Evolutionary conservation across 2,797 vertebrate species (phyloP).

Genomic region (Scleropages formosus): DNA sequence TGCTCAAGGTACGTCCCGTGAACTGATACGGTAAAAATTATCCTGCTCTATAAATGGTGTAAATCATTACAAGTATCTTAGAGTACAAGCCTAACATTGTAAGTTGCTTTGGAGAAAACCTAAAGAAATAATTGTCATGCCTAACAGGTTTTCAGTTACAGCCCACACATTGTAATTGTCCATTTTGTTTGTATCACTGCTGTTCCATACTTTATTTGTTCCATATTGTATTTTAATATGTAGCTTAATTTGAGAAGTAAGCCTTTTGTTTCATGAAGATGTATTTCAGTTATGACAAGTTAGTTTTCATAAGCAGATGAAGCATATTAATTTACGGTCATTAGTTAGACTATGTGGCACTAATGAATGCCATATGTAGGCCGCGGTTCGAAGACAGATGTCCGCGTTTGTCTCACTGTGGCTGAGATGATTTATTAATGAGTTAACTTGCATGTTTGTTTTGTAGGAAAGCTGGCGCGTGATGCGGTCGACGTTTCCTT

Average conservation of each 20-base stretch:
- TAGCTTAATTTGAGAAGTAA: not conserved
- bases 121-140: too few relatives aligned
- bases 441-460: conserved; percentile 18
- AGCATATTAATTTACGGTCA: not conserved
- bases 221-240: conserved; percentile 9
- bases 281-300: not conserved
- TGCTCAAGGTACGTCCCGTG: too few relatives aligned
- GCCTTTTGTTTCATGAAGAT: not conserved
- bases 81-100: too few relatives aligned
- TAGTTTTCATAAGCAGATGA: not conserved
- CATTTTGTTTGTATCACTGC: not conserved
- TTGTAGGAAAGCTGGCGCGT: conserved; percentile 55
- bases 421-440: not conserved
- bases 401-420: not conserved
- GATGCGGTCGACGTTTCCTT: conserved; percentile 56
- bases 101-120: too few relatives aligned
- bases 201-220: not conserved
- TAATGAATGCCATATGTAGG: not conserved
- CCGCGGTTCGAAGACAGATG: not conserved
- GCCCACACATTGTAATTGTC: too few relatives aligned
- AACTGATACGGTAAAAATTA: too few relatives aligned
- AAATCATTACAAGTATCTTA: too few relatives aligned
- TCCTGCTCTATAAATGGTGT: too few relatives aligned
- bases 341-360: not conserved
- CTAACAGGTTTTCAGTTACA: too few relatives aligned